Percentiles rank a stretch among this genome's conserved stretches.
phyloP scores from a whole-genome alignment of 2,888 invertebrate species.

The Himalopsyche anomala region DNA sequence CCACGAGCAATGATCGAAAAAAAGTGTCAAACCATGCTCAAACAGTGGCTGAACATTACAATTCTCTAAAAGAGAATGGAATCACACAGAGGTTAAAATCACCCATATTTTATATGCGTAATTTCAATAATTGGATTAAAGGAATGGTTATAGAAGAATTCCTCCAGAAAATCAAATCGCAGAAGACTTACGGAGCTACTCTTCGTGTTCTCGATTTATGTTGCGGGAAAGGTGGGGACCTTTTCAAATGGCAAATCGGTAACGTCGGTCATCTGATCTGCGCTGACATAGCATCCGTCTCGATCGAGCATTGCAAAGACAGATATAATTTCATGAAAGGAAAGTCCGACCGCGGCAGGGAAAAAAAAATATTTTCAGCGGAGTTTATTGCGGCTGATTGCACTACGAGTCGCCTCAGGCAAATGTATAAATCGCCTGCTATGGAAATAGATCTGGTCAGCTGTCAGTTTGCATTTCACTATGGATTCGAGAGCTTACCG shows the following conservation, averaged over 20 bases:
- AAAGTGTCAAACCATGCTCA: slow-evolving; percentile 71
- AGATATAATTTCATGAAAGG: slow-evolving; percentile 86
- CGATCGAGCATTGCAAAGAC: slow-evolving; percentile 91
- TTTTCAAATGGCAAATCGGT: slow-evolving; percentile 96
- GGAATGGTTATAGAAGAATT: slow-evolving; percentile 94
- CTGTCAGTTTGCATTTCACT: slow-evolving; percentile 99
- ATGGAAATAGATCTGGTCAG: slow-evolving; percentile 92
- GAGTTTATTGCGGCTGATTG: slow-evolving; percentile 96
- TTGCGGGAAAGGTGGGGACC: slow-evolving; percentile 99
- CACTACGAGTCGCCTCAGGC: slow-evolving; percentile 87
- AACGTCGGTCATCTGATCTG: slow-evolving; percentile 89
- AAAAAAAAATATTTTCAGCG: slow-evolving; percentile 72
- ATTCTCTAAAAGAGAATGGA: slow-evolving; percentile 90
- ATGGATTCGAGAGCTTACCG: slow-evolving; percentile 91
- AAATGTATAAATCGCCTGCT: slow-evolving; percentile 86
- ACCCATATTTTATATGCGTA: slow-evolving; percentile 94
- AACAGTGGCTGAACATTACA: slow-evolving; percentile 95
- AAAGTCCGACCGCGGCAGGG: slow-evolving; percentile 67
- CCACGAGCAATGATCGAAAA: not conserved
- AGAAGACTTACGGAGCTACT: slow-evolving; percentile 81
- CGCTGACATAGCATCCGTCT: slow-evolving; percentile 95
- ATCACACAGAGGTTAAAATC: slow-evolving; percentile 89
- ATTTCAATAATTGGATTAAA: slow-evolving; percentile 99
- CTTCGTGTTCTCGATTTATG: slow-evolving; percentile 93
- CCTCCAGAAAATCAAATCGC: slow-evolving; percentile 80